These are phyloP conservation scores for Chloebia gouldiae DNA, from an alignment of 2,113 vertebrate genomes.

Conservation along the genomic window DNA sequence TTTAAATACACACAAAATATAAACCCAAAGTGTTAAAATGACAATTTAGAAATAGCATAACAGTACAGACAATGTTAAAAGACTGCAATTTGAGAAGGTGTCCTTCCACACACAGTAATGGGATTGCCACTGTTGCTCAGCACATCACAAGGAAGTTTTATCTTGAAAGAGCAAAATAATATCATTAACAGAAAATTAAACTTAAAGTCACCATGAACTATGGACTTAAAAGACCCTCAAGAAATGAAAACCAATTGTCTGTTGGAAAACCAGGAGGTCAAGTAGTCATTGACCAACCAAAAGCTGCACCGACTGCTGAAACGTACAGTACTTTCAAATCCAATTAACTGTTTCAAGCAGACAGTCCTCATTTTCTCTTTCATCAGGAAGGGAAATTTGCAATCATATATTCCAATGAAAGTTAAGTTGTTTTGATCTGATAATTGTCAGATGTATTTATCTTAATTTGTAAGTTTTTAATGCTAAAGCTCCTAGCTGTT, in stretches of 20 bases:
- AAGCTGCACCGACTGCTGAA: conserved; percentile 53
- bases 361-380: conserved; percentile 71
- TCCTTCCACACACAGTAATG: conserved; percentile 59
- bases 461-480: conserved; percentile 83
- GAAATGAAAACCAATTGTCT: conserved; percentile 71
- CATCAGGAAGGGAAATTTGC: conserved; percentile 75
- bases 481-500: conserved; percentile 75
- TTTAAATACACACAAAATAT: background rate
- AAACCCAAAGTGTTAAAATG: conserved; percentile 5
- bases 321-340: conserved; percentile 73
- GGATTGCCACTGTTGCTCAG: conserved; percentile 59
- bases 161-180: conserved; percentile 64
- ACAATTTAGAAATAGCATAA: conserved; percentile 28
- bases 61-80: conserved; percentile 4
- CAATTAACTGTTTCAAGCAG: conserved; percentile 79
- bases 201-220: conserved; percentile 66
- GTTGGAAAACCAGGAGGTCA: conserved; percentile 72
- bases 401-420: conserved; percentile 76
- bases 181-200: conserved; percentile 72
- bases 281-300: conserved; percentile 73
- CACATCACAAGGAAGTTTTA: conserved; percentile 64
- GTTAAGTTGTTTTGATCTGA: conserved; percentile 83
- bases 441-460: conserved; percentile 80
- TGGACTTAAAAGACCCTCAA: conserved; percentile 61
- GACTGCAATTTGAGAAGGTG: conserved; percentile 14